These are phyloP conservation scores for Meleagris gallopavo DNA, from an alignment of 2,113 vertebrate genomes.

Conservation along the genomic window DNA sequence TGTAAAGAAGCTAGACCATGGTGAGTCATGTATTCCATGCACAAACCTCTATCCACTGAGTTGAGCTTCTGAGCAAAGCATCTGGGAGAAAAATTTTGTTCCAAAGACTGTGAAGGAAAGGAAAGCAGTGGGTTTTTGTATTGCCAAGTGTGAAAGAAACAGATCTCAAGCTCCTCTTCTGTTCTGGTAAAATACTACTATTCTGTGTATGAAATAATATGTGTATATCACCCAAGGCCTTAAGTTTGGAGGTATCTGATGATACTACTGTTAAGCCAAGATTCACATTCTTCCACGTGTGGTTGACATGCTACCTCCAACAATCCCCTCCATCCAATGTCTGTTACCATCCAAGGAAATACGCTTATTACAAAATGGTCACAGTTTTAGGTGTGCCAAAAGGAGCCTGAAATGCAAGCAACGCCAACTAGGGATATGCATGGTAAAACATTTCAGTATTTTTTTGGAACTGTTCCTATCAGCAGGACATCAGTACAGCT, in stretches of 20 bases:
- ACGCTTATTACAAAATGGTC: background rate
- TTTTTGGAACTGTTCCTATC: background rate
- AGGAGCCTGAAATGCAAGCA: background rate
- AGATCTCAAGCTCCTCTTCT: background rate
- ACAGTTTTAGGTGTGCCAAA: background rate
- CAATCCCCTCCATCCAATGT: background rate
- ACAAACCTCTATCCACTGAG: background rate
- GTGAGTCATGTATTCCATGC: background rate
- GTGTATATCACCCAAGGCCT: background rate
- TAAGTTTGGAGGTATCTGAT: background rate
- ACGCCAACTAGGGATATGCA: too few species aligned
- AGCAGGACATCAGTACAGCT: background rate
- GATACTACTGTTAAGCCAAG: background rate
- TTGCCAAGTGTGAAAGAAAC: background rate
- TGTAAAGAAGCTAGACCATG: background rate
- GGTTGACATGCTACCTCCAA: background rate
- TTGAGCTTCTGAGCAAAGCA: background rate
- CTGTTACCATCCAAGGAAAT: background rate
- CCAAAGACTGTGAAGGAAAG: background rate
- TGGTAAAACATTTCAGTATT: background rate
- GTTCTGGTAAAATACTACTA: background rate
- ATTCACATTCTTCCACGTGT: background rate
- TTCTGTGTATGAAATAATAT: background rate
- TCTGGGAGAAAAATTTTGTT: background rate
- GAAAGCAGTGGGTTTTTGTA: background rate